phyloP scores from a whole-genome alignment of 1,140 invertebrate genomes.

The Cotesia vestalis region DNA sequence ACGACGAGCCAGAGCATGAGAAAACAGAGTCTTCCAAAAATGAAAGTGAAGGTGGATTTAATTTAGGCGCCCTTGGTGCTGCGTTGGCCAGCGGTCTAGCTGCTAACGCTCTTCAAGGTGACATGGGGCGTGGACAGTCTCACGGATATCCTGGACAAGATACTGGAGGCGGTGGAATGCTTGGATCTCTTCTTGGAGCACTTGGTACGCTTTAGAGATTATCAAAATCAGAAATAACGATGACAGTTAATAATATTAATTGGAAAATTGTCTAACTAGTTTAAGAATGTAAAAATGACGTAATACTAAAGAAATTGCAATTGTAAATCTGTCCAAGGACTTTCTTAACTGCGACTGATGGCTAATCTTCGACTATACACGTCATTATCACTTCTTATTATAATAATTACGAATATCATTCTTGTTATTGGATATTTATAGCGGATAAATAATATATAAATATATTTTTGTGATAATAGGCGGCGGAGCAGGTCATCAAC shows the following conservation, averaged over 20 bases:
- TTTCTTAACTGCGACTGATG: slow-evolving; percentile 10
- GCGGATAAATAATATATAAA: background rate
- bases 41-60: slow-evolving; percentile 56
- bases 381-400: background rate
- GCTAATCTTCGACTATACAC: background rate
- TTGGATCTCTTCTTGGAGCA: slow-evolving; percentile 61
- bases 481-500: slow-evolving; percentile 41
- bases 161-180: slow-evolving; percentile 47
- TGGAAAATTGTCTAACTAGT: background rate
- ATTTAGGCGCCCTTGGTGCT: slow-evolving; percentile 56
- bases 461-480: slow-evolving; percentile 39
- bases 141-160: slow-evolving; percentile 52
- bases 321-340: slow-evolving; percentile 24
- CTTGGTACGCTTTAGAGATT: slow-evolving; percentile 50
- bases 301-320: slow-evolving; percentile 29
- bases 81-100: slow-evolving; percentile 59
- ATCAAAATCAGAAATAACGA: background rate
- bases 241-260: background rate
- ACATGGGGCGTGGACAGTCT: slow-evolving; percentile 49
- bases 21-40: slow-evolving; percentile 52
- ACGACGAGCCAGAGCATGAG: slow-evolving; percentile 51
- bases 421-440: too few relatives aligned
- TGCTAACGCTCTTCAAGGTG: slow-evolving; percentile 52
- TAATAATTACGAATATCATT: background rate
- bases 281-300: slow-evolving; percentile 27